phyloP scores from a whole-genome alignment of 1,140 invertebrate genomes.

The Battus philenor region DNA sequence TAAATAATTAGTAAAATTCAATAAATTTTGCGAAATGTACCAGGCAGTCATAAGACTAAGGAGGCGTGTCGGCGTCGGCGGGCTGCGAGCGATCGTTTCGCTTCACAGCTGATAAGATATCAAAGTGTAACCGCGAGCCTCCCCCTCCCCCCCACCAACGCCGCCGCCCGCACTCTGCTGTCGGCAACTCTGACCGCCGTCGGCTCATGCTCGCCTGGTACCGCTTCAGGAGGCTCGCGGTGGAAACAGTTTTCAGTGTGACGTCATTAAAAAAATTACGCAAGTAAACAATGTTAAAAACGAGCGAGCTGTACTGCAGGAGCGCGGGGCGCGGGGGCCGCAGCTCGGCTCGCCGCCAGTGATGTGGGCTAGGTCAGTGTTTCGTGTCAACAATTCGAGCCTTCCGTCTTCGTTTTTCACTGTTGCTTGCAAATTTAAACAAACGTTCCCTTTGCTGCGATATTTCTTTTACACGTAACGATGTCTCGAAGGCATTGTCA shows the following conservation, averaged over 20 bases:
- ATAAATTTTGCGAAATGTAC: slow-evolving; percentile 28
- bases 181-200: slow-evolving; percentile 47
- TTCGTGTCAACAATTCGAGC: no score
- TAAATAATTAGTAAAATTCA: slow-evolving; percentile 20
- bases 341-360: no score
- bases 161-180: slow-evolving; percentile 16
- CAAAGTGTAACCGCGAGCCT: slow-evolving; percentile 29
- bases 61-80: neutral
- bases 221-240: slow-evolving; percentile 42
- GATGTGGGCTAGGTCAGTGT: no score
- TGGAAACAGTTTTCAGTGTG: slow-evolving; percentile 45
- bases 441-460: no score
- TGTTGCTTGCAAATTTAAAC: neutral
- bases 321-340: no score
- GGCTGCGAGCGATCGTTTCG: slow-evolving; percentile 11
- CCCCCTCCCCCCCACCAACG: slow-evolving; percentile 19
- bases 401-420: no score
- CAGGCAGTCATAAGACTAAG: slow-evolving; percentile 24
- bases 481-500: no score
- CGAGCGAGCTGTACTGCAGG: no score
- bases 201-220: slow-evolving; percentile 52
- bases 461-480: neutral
- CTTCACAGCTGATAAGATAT: slow-evolving; percentile 41
- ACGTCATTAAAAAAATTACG: slow-evolving; percentile 21
- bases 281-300: no score